Evolutionary conservation across 2,797 vertebrate species (phyloP).

Genomic region (Petrocephalus schoutedeni): DNA sequence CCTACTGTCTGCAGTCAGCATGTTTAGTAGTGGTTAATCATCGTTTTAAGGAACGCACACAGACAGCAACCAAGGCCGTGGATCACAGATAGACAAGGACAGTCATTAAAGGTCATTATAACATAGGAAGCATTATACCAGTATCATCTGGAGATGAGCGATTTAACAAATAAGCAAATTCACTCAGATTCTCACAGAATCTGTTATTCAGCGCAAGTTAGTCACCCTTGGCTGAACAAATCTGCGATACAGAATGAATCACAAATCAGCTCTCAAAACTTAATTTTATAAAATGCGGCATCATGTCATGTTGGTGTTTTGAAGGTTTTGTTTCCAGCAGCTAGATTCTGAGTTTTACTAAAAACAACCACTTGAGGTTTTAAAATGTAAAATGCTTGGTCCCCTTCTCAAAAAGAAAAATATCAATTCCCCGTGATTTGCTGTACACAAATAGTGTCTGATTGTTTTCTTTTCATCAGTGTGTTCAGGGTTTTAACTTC

Average conservation of each 20-base stretch:
- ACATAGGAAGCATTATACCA: not conserved
- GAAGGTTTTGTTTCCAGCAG: not conserved
- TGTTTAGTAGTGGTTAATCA: not conserved
- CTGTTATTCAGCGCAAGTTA: slow-evolving; percentile 15
- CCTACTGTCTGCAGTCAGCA: not conserved
- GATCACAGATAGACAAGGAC: not conserved
- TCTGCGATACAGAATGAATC: slow-evolving; percentile 13
- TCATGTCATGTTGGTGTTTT: not conserved
- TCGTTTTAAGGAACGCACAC: not conserved
- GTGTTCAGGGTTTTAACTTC: not conserved
- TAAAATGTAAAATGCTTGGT: not conserved
- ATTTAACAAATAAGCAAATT: not conserved
- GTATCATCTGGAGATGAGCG: not conserved
- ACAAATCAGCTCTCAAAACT: not conserved
- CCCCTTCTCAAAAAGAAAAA: not conserved
- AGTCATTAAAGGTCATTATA: not conserved
- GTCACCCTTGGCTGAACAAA: slow-evolving; percentile 20
- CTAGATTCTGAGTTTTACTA: not conserved
- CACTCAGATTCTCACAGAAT: not conserved
- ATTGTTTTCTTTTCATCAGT: too few relatives aligned
- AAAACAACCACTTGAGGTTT: not conserved
- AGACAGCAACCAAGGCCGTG: not conserved
- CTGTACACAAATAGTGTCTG: too few relatives aligned
- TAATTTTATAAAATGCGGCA: not conserved
- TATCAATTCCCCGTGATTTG: not conserved